These are phyloP conservation scores for Rhagium mordax DNA, from an alignment of 2,888 invertebrate species.

Conservation along the genomic window DNA sequence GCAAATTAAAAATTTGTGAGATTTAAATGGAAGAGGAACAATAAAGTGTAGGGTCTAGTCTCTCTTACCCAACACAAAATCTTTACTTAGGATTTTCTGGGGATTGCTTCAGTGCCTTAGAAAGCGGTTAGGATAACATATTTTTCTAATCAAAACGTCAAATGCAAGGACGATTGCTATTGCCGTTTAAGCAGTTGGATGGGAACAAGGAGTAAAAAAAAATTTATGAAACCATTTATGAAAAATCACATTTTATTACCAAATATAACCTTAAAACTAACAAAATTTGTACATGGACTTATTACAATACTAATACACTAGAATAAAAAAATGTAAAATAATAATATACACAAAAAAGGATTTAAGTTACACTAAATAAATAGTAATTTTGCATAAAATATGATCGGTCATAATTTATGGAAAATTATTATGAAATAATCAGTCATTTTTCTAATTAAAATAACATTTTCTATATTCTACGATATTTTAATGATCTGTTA, in stretches of 20 bases:
- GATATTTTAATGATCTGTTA: slow-evolving; percentile 48
- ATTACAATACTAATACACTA: slow-evolving; percentile 53
- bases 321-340: slow-evolving; percentile 52
- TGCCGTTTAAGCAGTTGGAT: too few species aligned
- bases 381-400: slow-evolving; percentile 42
- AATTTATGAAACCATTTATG: too few species aligned
- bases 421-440: slow-evolving; percentile 49
- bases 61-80: too few species aligned
- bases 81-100: too few species aligned
- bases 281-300: slow-evolving; percentile 63
- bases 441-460: slow-evolving; percentile 50
- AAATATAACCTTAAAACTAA: slow-evolving; percentile 59
- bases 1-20: too few species aligned
- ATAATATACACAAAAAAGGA: slow-evolving; percentile 53
- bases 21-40: too few species aligned
- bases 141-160: too few species aligned
- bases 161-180: too few species aligned
- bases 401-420: slow-evolving; percentile 39
- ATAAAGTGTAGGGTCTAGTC: too few species aligned
- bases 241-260: slow-evolving; percentile 60
- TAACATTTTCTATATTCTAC: slow-evolving; percentile 45
- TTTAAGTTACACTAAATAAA: slow-evolving; percentile 50
- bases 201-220: too few species aligned
- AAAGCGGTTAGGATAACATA: too few species aligned
- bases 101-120: too few species aligned